phyloP scores from a whole-genome alignment of 53 echinoderm and acorn worm genomes.

The Paelopatides confundens region DNA sequence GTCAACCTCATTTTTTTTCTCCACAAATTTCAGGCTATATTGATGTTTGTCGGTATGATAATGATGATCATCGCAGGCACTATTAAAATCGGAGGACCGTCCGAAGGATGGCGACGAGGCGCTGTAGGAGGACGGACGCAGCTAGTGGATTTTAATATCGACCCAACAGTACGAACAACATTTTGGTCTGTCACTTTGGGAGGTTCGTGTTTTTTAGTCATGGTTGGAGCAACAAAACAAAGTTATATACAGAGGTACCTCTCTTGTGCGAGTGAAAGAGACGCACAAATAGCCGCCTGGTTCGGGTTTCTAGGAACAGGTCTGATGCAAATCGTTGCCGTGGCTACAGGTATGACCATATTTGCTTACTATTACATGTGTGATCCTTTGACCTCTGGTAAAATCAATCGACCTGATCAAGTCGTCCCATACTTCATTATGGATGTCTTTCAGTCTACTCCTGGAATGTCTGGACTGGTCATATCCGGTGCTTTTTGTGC shows the following conservation, averaged over 20 bases:
- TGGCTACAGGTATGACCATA: conserved; percentile 8
- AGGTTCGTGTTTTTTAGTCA: background rate
- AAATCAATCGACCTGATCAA: conserved; percentile 7
- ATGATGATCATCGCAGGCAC: conserved; percentile 43
- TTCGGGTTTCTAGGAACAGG: background rate
- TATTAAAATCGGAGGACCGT: background rate
- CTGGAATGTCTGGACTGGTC: conserved; percentile 14
- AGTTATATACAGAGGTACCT: background rate
- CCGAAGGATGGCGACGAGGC: conserved; percentile 31
- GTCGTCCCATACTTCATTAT: conserved; percentile 38
- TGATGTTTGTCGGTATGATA: conserved; percentile 2
- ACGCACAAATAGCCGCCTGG: conserved; percentile 1
- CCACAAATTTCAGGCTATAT: background rate
- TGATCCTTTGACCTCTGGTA: conserved; percentile 16
- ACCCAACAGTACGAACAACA: conserved; percentile 1
- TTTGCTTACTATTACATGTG: conserved; percentile 28
- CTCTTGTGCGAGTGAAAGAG: conserved; percentile 5
- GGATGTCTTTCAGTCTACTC: conserved; percentile 9
- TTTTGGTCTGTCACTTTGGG: conserved; percentile 13
- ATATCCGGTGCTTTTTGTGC: conserved; percentile 43
- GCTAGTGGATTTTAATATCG: conserved; percentile 34
- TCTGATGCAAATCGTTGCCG: conserved; percentile 1
- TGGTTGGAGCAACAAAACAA: conserved; percentile 9
- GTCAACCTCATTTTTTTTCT: too few species aligned
- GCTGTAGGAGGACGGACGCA: conserved; percentile 10